Percentiles rank a stretch among this genome's conserved stretches.
Conservation (phyloP, 64 coral and sea anemone species). For the Pocillopora damicornis region DNA sequence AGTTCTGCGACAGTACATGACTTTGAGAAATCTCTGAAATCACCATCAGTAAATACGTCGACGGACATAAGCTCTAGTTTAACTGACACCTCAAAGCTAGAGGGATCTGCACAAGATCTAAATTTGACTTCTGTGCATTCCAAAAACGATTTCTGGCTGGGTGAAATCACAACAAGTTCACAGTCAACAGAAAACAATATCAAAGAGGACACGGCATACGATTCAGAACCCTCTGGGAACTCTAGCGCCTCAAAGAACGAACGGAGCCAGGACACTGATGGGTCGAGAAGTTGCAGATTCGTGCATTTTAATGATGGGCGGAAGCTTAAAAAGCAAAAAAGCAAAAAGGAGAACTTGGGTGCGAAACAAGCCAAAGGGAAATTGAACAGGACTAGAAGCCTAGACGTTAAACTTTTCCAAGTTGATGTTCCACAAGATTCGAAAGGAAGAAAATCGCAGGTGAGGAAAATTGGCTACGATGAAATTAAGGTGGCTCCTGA, state of each 20-base stretch:
- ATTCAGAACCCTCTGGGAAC: not conserved
- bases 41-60: not conserved
- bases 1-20: not conserved
- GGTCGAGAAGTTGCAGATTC: not conserved
- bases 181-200: not conserved
- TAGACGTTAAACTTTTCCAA: not conserved
- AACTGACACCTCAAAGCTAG: not conserved
- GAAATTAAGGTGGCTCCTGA: too few relatives aligned
- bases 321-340: not conserved
- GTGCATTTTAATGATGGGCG: not conserved
- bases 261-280: not conserved
- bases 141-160: not conserved
- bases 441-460: slow-evolving; percentile 16
- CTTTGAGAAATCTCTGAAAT: not conserved
- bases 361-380: not conserved
- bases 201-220: too few relatives aligned
- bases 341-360: not conserved
- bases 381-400: not conserved
- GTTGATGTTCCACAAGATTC: not conserved
- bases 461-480: not conserved
- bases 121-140: not conserved
- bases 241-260: not conserved
- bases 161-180: not conserved
- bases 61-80: not conserved
- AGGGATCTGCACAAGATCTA: not conserved